Conservation (phyloP, 1,140 invertebrate species). For the Pseudobourletiella spinata region DNA sequence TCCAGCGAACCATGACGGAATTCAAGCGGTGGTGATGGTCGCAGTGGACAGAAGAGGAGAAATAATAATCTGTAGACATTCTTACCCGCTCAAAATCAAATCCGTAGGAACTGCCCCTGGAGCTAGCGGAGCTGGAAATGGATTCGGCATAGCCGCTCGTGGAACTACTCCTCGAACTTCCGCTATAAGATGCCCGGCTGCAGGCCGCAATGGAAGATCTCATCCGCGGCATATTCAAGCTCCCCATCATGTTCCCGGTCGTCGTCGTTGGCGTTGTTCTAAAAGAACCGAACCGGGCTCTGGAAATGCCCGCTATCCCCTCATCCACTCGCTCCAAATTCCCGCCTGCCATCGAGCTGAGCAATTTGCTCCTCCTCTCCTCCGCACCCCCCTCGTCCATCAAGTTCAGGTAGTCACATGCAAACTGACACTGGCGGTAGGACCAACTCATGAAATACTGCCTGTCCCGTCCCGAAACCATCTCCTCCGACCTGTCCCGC, state of each 20-base stretch:
- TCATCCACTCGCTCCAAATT: neutral
- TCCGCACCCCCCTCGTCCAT: slow-evolving; percentile 10
- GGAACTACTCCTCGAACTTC: neutral
- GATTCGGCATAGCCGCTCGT: neutral
- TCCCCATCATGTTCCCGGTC: neutral
- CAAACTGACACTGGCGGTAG: slow-evolving; percentile 33
- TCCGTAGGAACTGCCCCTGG: neutral
- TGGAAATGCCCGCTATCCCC: neutral
- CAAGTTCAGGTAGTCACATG: slow-evolving; percentile 34
- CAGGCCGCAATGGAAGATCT: neutral
- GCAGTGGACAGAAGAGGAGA: neutral
- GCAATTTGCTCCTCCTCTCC: neutral
- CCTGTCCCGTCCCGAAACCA: slow-evolving; percentile 12
- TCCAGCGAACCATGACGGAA: too few species aligned
- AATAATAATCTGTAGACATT: neutral
- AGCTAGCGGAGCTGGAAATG: neutral
- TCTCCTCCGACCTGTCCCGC: slow-evolving; percentile 3
- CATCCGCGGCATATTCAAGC: neutral
- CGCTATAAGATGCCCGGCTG: neutral
- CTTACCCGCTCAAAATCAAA: slow-evolving; percentile 13
- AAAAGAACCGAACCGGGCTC: slow-evolving; percentile 1
- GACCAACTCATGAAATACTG: slow-evolving; percentile 33
- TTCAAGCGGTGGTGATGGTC: neutral
- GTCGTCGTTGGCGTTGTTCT: neutral
- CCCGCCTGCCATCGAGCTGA: neutral